These are phyloP conservation scores for Drosophila melanica DNA, from an alignment of 1,140 invertebrate species.

Conservation along the genomic window DNA sequence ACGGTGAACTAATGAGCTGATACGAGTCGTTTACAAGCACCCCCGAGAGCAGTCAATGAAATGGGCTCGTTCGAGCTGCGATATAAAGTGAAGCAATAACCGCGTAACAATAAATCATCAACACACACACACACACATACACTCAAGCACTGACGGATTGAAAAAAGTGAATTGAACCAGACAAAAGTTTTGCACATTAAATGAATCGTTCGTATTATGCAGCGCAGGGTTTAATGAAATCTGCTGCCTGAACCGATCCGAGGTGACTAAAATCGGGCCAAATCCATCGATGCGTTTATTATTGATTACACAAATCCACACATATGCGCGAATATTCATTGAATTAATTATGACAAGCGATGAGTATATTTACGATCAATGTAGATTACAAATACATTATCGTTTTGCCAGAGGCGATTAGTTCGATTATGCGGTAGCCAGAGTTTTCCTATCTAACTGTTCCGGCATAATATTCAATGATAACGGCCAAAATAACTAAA, in stretches of 20 bases:
- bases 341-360: conserved; percentile 77
- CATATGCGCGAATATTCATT: conserved; percentile 53
- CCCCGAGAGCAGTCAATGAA: neutral
- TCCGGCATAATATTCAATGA: conserved; percentile 13
- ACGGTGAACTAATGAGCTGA: conserved; percentile 29
- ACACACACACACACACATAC: conserved; percentile 8
- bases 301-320: conserved; percentile 21
- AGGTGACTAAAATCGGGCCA: neutral
- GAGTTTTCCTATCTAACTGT: conserved; percentile 33
- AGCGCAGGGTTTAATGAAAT: conserved; percentile 16
- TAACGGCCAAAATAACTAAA: conserved; percentile 9
- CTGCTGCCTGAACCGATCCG: neutral
- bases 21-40: conserved; percentile 1
- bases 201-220: conserved; percentile 8
- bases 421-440: conserved; percentile 36
- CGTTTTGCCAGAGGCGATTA: conserved; percentile 28
- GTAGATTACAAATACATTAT: conserved; percentile 64
- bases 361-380: conserved; percentile 71
- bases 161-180: conserved; percentile 10
- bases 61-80: conserved; percentile 28
- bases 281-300: conserved; percentile 8
- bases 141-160: conserved; percentile 1
- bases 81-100: conserved; percentile 60
- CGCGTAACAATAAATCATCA: conserved; percentile 64
- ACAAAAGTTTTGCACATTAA: conserved; percentile 27